A percentile compares a stretch with the other conserved stretches of the same genome.
These are phyloP conservation scores for Pseudachorutes palmiensis DNA, from an alignment of 1,140 invertebrate genomes.

Conservation along the genomic window DNA sequence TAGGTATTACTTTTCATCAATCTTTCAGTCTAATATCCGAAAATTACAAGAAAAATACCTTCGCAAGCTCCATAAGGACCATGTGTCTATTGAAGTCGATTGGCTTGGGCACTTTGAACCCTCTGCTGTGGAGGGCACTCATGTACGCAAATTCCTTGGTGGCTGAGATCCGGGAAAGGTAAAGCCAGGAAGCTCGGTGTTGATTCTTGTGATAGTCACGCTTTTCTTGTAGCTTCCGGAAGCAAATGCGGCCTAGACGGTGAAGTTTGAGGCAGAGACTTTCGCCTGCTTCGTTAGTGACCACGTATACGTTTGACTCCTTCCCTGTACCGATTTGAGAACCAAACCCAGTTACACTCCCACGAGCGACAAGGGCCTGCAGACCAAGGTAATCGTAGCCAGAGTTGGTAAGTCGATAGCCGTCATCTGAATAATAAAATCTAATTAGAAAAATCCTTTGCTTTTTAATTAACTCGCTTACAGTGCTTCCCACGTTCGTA, in stretches of 20 bases:
- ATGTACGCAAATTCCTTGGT: constrained; percentile 98
- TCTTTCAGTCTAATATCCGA: no score
- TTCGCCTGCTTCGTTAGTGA: constrained; percentile 65
- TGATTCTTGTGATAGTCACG: constrained; percentile 92
- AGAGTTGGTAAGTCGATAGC: constrained; percentile 87
- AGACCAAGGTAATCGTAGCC: constrained; percentile 97
- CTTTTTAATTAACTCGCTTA: constrained; percentile 46
- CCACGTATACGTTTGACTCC: constrained; percentile 90
- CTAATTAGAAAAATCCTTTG: neutral
- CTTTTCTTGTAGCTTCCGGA: constrained; percentile 93
- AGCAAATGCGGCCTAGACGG: constrained; percentile 85
- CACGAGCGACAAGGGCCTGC: constrained; percentile 71
- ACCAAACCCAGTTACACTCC: constrained; percentile 77
- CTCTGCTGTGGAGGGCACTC: constrained; percentile 81
- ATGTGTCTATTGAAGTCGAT: constrained; percentile 94
- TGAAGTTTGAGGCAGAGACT: constrained; percentile 85
- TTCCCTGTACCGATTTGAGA: constrained; percentile 99
- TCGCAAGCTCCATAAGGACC: constrained; percentile 88
- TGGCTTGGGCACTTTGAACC: constrained; percentile 90
- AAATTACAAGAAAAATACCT: no score
- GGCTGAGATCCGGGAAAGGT: constrained; percentile 92
- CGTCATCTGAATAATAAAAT: constrained; percentile 63
- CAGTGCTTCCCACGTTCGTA: constrained; percentile 92
- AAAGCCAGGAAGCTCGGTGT: constrained; percentile 87
- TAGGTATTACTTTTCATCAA: neutral